phyloP scores from a whole-genome alignment of 2,113 vertebrate species.

The Prolemur simus region DNA sequence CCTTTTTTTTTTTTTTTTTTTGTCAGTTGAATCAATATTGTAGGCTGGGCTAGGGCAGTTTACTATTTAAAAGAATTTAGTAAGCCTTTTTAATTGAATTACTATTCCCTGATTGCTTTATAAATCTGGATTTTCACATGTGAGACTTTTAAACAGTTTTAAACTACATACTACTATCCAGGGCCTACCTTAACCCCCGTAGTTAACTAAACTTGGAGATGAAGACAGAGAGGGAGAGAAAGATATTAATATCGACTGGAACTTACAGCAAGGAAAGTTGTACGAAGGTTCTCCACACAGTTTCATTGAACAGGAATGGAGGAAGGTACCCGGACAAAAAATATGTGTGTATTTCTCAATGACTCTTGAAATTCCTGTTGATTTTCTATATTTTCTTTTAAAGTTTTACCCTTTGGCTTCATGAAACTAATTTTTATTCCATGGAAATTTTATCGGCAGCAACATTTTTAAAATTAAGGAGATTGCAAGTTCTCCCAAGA shows the following conservation, averaged over 20 bases:
- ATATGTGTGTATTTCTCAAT: background rate
- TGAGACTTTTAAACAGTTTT: background rate
- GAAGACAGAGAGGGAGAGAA: background rate
- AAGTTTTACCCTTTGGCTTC: background rate
- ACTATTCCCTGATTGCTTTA: background rate
- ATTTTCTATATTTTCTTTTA: background rate
- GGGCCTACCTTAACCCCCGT: background rate
- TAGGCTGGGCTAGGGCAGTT: background rate
- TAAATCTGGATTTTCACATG: background rate
- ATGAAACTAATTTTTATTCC: slow-evolving; percentile 21
- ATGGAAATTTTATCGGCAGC: background rate
- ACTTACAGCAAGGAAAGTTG: background rate
- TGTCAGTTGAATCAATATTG: background rate
- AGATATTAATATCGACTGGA: background rate
- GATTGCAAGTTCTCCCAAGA: slow-evolving; percentile 10
- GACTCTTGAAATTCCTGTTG: slow-evolving; percentile 19
- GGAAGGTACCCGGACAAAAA: background rate
- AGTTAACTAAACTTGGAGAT: background rate
- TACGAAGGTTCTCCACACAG: background rate
- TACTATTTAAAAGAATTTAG: background rate
- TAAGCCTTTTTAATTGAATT: background rate
- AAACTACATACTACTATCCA: background rate
- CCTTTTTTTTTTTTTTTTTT: background rate
- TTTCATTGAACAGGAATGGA: background rate
- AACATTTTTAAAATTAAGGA: background rate